Evolutionary conservation across 2,888 invertebrate species (phyloP), one percentile per base, ranked within the genome.

Genomic region (Lumbricus terrestris): DNA sequence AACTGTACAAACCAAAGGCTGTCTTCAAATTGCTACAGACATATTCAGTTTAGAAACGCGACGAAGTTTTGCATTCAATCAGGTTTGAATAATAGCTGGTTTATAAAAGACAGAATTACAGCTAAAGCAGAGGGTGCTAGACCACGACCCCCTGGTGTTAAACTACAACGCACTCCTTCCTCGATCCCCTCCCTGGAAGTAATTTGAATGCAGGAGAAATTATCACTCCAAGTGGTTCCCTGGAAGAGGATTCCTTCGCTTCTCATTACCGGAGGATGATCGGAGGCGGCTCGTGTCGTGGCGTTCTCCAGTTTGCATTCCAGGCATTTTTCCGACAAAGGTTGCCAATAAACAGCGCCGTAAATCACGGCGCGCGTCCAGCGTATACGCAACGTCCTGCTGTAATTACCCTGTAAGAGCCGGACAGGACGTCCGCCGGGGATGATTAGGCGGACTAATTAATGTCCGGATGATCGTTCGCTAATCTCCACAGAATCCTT

Each of bases 361-460:
- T 69, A 69, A 69, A 29, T 69, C 69, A 69, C n/a, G 69, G n/a
- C 69, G 69, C 69, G 29, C 5, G 69, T 13, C n/a, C 69, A 69
- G 69, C 69, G 69, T 69, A n/a, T 69, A n/a, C n/a, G n/a, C n/a
- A n/a, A n/a, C n/a, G 69, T 69, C 69, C 69, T 4, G 29, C n/a
- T n/a, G n/a, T 69, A 69, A 69, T 69, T 69, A 69, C 69, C n/a
- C 69, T 69, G 69, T 69, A 69, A 69, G 29, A 69, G 69, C 69
- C 69, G 69, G 69, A 69, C 69, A n/a, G n/a, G 69, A n/a, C 69
- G 69, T 69, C 69, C 69, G 69, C n/a, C n/a, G 69, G 69, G 69
- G n/a, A 6, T 69, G 69, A 69, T 69, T 69, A 69, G 69, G 4
- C 69, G n/a, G 69, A 29, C n/a, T n/a, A 69, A 69, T 69, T 69